Base-by-base conservation (phyloP, 2,113 vertebrate genomes). In the Platysteira castanea region DNA sequence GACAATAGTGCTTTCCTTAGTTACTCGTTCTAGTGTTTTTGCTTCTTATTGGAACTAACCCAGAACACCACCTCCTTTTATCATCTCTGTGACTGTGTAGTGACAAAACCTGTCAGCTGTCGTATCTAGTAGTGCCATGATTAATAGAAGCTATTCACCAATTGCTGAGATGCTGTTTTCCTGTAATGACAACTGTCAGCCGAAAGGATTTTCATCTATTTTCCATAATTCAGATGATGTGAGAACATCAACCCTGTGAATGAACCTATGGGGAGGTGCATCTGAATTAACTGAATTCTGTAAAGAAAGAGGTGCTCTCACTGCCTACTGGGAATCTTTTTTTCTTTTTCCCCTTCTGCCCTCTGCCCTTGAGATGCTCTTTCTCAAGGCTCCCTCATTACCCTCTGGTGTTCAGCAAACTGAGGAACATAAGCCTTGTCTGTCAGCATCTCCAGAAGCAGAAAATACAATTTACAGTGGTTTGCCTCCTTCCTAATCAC, bases 21-120 rank as follows among this genome's bases (percentile, higher is more conserved):
- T 73, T 77, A 20, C 3, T 92, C 49, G 73, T 88, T 63, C 69
- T 69, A 83, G 16, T 46, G 61, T 77, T 90, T 88, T 86, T 47
- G 14, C 35, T 70, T 50, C 39, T 95, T 89, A 31, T 47, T 80
- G 64, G 28, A 94, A 54, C 24, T 47, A 65, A 84, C 8, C 16
- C 46, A 81, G 47, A 78, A 80, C 54, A 67, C 50, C 47, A 78
- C 52, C 49, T 76, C n/a, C 23, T 70, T 84, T 84, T 90, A 50
- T 67, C 64, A 26, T 59, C 26, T 54, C 33, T 59, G 61, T 69
- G 56, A 84, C 76, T 59, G 5, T 69, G 50, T 67, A 68, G 52
- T 90, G 91, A 92, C 83, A 89, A 92, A 88, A 90, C 31, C 42
- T 93, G 80, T 90, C 83, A 70, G 50, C 42, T 93, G 54, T 67